phyloP scores from a whole-genome alignment of 2,113 vertebrate genomes.

The Mus spicilegus region DNA sequence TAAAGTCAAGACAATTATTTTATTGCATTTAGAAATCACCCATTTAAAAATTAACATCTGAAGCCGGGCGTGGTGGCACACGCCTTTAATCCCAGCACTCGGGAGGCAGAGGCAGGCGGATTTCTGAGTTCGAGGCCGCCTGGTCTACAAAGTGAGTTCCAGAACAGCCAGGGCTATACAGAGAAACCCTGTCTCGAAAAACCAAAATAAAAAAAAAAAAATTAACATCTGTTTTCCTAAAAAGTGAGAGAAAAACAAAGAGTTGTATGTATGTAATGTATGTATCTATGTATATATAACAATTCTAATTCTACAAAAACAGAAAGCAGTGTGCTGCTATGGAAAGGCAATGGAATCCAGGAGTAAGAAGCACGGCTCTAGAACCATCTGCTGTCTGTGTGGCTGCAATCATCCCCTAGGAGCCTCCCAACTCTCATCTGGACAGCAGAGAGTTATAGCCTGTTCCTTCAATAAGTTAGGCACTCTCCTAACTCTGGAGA shows the following conservation, averaged over 20 bases:
- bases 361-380: neutral
- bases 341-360: neutral
- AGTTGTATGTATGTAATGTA: neutral
- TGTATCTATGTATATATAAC: neutral
- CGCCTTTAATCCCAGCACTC: no score
- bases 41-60: neutral
- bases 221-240: constrained; percentile 49
- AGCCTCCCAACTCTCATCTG: neutral
- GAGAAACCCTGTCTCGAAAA: no score
- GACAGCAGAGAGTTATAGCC: neutral
- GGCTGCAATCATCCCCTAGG: neutral
- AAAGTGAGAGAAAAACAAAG: neutral
- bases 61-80: no score
- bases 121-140: no score
- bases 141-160: no score
- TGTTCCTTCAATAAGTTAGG: neutral
- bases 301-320: constrained; percentile 37
- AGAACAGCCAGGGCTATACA: no score
- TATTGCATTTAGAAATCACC: constrained; percentile 47
- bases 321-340: neutral
- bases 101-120: no score
- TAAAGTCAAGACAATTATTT: constrained; percentile 53
- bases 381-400: neutral
- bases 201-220: no score
- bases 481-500: neutral